Evolutionary conservation across 2,113 vertebrate genomes (phyloP).

Genomic region (Pterocles burchelli): DNA sequence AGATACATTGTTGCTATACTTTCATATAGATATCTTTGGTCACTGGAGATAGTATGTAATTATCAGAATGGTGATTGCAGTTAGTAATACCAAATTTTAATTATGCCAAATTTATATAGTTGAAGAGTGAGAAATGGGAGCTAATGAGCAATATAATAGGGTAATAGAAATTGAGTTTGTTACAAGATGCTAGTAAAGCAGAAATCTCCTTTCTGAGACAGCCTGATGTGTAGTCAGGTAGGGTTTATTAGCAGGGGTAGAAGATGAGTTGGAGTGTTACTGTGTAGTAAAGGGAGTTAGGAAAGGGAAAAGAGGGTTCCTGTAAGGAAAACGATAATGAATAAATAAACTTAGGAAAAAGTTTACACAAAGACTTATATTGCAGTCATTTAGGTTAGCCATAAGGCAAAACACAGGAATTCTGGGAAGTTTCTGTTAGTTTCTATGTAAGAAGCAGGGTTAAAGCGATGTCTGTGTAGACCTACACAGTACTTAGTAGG

Average conservation of each 20-base stretch:
- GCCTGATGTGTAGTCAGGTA: background rate
- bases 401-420: background rate
- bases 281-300: background rate
- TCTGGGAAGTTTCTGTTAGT: background rate
- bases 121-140: background rate
- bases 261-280: background rate
- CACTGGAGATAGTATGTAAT: background rate
- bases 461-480: background rate
- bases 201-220: background rate
- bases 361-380: background rate
- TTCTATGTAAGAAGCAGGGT: background rate
- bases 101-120: background rate
- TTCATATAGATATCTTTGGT: background rate
- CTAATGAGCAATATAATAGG: background rate
- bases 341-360: background rate
- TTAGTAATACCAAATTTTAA: background rate
- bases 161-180: background rate
- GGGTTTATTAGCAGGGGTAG: background rate
- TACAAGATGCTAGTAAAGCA: background rate
- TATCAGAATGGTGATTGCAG: background rate
- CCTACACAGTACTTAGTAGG: background rate
- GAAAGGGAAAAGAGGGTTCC: background rate
- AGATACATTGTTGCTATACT: background rate
- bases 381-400: background rate
- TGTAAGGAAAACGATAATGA: background rate